Evolutionary conservation across 2,797 vertebrate species (phyloP), one percentile per base, ranked within the genome.

Genomic region (Echiichthys vipera): DNA sequence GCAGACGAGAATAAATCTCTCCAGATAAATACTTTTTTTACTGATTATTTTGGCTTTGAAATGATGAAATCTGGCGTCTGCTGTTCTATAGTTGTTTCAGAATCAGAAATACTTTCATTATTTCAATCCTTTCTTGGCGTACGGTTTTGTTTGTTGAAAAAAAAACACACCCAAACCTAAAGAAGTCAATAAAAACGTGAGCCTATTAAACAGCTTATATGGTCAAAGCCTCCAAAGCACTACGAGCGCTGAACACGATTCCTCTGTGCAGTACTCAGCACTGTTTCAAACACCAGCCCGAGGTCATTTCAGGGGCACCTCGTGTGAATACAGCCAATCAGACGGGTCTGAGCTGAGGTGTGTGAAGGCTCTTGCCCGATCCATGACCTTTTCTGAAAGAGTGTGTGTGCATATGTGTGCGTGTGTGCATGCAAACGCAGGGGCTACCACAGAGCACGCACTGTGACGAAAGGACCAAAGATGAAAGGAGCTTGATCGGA

Each of bases 241-340:
- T 1, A 2, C 20, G 7, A 57, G 29, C 34, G 42, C 1, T 34
- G 27, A 46, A 49, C 24, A 11, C 18, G 2, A 0, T 27, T 50
- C 50, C 47, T 68, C 7, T 7, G 46, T 20, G 61, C 55, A 15
- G 22, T 9, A 22, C 36, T 45, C 72, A 32, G 50, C 54, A 1
- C 36, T 42, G 40, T 65, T 62, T 69, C 50, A 74, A 66, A 77
- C 17, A 66, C 22, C 49, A 65, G 43, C 67, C 64, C 14, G 55
- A 36, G 79, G 79, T 73, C 58, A 77, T 67, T 58, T 64, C 56
- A 20, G 63, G 62, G 86, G 66, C 67, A 57, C 32, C 40, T 50
- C 45, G 54, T 65, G 62, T 67, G 74, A 84, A 81, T 71, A 46
- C 58, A 83, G 57, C 74, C 78, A 75, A 82, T 76, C 83, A 84